Conservation (phyloP, 2,888 invertebrate genomes). For the Litoditis marina region DNA sequence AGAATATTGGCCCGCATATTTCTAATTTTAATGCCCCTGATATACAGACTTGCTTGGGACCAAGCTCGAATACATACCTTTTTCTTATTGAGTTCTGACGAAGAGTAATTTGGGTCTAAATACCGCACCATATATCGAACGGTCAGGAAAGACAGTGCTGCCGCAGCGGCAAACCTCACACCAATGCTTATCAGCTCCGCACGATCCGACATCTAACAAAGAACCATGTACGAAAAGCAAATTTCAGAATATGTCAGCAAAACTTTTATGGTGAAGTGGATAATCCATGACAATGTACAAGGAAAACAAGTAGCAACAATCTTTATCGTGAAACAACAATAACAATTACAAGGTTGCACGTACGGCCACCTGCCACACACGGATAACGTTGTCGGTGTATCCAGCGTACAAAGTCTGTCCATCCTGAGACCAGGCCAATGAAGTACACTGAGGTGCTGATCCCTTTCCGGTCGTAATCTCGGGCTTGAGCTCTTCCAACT, state of each 20-base stretch:
- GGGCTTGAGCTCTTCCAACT: constrained; percentile 96
- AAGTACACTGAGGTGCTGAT: constrained; percentile 89
- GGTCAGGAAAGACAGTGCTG: constrained; percentile 33
- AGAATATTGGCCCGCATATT: neutral
- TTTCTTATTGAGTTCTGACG: constrained; percentile 49
- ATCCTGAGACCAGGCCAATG: constrained; percentile 90
- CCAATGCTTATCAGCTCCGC: constrained; percentile 31
- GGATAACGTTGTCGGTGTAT: constrained; percentile 93
- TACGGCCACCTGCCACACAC: constrained; percentile 88
- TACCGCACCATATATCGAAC: constrained; percentile 39
- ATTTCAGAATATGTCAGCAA: no score
- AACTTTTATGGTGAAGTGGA: no score
- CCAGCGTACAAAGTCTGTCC: constrained; percentile 91
- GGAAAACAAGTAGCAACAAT: constrained; percentile 24
- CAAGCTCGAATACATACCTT: constrained; percentile 25
- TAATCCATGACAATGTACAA: no score
- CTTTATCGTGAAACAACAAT: constrained; percentile 21
- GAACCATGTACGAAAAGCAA: no score
- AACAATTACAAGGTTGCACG: constrained; percentile 21
- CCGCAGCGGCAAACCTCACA: constrained; percentile 35
- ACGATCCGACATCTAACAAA: constrained; percentile 18
- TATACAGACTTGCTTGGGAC: no score
- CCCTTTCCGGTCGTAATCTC: constrained; percentile 73
- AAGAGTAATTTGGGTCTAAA: constrained; percentile 44
- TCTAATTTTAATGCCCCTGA: neutral